Evolutionary conservation across 2,797 vertebrate genomes (phyloP), one percentile per base, ranked within the genome.

Genomic region (Notoglanidium macrostoma): DNA sequence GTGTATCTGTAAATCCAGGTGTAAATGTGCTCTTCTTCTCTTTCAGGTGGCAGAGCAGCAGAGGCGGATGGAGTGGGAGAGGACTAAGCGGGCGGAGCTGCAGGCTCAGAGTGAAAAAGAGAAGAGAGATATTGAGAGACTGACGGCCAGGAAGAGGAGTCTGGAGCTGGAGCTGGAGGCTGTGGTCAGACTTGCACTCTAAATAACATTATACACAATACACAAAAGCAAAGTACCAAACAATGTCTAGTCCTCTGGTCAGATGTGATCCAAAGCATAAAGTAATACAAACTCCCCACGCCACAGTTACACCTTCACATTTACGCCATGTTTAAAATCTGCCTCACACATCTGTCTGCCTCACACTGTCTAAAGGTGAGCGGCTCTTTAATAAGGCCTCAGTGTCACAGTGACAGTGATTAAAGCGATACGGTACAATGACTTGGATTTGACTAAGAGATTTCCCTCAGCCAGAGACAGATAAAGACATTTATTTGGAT

Each of bases 101-200:
- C 96, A 97, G 89, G 96, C 95, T 90, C 97, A 97, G 73, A 96
- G 91, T 87, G 96, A 97, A 78, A 95, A 96, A 89, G 98, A 99
- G 88, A 97, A 97, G 92, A 96, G 97, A 90, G 98, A 98, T 87
- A 97, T 99, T 84, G 93, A 96, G 91, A 96, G 90, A 89, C 89
- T 99, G 89, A 97, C 96, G 81, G 97, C 97, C 46, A 98, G 96
- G 91, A 99, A 98, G 93, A 97, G 96, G 92, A 97, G 96, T 92
- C 95, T 99, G 89, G 97, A 98, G 93, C 96, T 98, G 92, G 98
- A 99, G 90, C 93, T 99, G 93, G 98, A 99, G 94, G 97, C 97
- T 63, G 94, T 99, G 97, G 98, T 99, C 93, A 95, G 97, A 91
- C 46, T 63, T 7, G 44, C 6, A 55, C 57, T 40, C 21, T 44